Conservation (phyloP, 2,797 vertebrate genomes). For the Ptychobarbus kaznakovi region DNA sequence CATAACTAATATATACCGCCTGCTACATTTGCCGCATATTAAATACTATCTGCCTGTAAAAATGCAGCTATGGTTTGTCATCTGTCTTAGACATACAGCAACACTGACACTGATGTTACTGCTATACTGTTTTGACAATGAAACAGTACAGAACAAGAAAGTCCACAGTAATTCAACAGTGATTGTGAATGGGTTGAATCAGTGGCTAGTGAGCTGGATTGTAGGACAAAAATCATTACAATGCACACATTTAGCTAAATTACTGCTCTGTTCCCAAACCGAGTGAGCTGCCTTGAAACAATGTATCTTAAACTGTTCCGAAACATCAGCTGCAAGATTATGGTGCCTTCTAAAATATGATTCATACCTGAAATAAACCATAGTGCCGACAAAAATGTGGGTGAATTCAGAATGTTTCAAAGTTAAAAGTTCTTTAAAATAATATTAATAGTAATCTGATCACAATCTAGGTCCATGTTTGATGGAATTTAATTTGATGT, state of each 20-base stretch:
- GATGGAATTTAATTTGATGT: not conserved
- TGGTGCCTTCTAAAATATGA: not conserved
- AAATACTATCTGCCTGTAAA: not conserved
- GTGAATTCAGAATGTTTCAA: not conserved
- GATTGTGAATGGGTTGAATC: slow-evolving; percentile 40
- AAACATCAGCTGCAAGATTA: not conserved
- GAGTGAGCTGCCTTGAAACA: not conserved
- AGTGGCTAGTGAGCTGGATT: slow-evolving; percentile 34
- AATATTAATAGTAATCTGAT: not conserved
- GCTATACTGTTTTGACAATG: not conserved
- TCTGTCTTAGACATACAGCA: slow-evolving; percentile 38
- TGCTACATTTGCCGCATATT: not conserved
- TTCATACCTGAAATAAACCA: slow-evolving; percentile 49
- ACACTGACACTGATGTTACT: slow-evolving; percentile 19
- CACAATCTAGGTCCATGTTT: not conserved
- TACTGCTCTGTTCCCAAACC: not conserved
- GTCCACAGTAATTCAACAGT: slow-evolving; percentile 46
- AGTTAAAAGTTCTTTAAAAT: not conserved
- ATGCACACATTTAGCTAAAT: slow-evolving; percentile 1
- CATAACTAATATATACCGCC: not conserved
- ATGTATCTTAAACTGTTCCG: not conserved
- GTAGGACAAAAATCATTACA: slow-evolving; percentile 7
- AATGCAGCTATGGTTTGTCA: slow-evolving; percentile 30
- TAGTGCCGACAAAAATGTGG: not conserved
- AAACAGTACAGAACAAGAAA: slow-evolving; percentile 36